Percentiles rank a stretch among this genome's conserved stretches.
Conservation (phyloP, 2,797 vertebrate species). For the Mormyrus hasselquistii region DNA sequence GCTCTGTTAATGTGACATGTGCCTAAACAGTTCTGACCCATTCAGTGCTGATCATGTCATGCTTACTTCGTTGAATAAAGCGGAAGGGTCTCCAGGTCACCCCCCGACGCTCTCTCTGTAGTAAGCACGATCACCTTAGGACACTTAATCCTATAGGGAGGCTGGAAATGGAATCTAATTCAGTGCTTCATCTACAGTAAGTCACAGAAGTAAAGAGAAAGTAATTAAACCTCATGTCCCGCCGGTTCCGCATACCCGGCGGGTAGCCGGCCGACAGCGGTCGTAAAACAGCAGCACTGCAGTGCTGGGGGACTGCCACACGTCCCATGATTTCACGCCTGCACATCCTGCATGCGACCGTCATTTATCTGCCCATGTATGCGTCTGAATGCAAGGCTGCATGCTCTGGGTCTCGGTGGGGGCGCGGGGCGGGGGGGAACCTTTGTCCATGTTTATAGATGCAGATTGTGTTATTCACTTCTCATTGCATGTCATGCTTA, state of each 20-base stretch:
- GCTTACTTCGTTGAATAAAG: neutral
- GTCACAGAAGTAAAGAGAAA: neutral
- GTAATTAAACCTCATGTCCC: neutral
- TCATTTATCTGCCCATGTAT: neutral
- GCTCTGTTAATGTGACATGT: neutral
- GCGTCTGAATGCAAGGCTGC: too few relatives aligned
- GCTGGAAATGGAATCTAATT: neutral
- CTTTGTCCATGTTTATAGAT: neutral
- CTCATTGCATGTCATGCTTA: neutral
- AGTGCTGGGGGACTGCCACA: neutral
- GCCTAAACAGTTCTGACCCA: neutral
- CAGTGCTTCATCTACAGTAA: neutral
- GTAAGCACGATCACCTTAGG: neutral
- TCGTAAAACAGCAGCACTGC: neutral
- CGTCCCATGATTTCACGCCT: neutral
- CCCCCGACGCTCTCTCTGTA: too few relatives aligned
- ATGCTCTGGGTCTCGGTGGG: neutral
- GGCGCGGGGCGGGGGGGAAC: neutral
- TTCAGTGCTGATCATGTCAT: neutral
- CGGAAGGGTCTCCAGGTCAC: neutral
- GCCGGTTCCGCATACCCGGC: neutral
- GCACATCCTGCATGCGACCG: neutral
- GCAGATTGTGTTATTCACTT: neutral
- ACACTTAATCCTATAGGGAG: neutral
- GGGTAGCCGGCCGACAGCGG: neutral